Evolutionary conservation across 2,113 vertebrate species (phyloP), one percentile per base, ranked within the genome.

Genomic region (Rattus rattus): DNA sequence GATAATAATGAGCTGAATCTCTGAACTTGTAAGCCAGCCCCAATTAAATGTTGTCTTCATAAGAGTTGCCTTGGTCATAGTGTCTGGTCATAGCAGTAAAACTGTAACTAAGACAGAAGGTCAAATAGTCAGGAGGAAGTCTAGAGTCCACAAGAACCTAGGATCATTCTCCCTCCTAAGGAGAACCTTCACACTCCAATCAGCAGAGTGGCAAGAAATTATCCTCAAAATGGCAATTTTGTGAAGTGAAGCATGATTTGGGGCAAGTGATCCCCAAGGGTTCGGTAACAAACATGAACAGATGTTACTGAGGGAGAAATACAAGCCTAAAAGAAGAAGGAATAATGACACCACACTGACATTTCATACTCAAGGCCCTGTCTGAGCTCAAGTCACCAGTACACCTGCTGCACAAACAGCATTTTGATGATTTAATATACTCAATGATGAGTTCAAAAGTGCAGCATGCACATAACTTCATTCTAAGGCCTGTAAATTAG

Each of bases 361-460:
- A 96, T 97, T 98, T 98, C 96, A 92, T 94, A 95, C 79, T 70
- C 93, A 95, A 84, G 84, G 69, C 94, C 67, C 91, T 73, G 4
- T 65, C 97, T 97, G 96, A 96, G 93, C 33, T 63, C 96, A 90
- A 97, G 91, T 89, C 97, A 86, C 33, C 94, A 26, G 52, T 2
- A 97, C 95, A 98, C 98, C 97, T 98, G 97, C 97, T 95, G 39
- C 70, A 96, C 69, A 59, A 97, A 72, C 56, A 80, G 75, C 77
- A 22, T 88, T 95, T 93, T 24, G 13, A 79, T 95, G 97, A 97
- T 98, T 97, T 95, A 96, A 97, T 98, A 95, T 70, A 92, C 84
- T 96, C 93, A 63, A 56, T 97, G 96, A 97, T 93, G 97, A 98
- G 97, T 97, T 98, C 97, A 98, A 97, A 98, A 97, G 98, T 96